A percentile compares a stretch with the other conserved stretches of the same genome.
Evolutionary conservation across 2,113 vertebrate species (phyloP).

Genomic region (Danionella cerebrum): DNA sequence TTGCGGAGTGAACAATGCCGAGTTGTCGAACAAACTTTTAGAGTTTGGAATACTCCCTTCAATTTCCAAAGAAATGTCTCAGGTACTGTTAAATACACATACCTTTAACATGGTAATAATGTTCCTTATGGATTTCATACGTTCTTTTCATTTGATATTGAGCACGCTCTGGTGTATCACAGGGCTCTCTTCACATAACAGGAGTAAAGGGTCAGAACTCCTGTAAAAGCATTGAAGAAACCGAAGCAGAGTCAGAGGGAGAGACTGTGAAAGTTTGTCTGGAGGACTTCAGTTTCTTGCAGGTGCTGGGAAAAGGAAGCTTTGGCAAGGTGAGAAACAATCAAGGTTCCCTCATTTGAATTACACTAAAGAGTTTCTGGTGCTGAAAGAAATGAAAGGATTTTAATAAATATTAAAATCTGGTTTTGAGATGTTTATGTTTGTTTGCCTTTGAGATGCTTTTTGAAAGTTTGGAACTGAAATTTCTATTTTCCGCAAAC

Average conservation of each 20-base stretch:
- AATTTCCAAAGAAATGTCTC: conserved; percentile 59
- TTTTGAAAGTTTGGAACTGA: too few relatives aligned
- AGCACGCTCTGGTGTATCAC: not conserved
- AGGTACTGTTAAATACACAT: conserved; percentile 51
- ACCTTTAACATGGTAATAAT: too few relatives aligned
- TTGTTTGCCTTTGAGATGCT: too few relatives aligned
- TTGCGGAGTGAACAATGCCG: conserved; percentile 87
- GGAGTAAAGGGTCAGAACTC: conserved; percentile 26
- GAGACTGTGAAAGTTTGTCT: conserved; percentile 63
- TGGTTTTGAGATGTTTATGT: too few relatives aligned
- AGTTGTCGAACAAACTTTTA: conserved; percentile 82
- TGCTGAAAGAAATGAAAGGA: too few relatives aligned
- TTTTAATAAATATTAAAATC: too few relatives aligned
- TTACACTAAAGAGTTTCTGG: too few relatives aligned
- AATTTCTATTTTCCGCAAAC: too few relatives aligned
- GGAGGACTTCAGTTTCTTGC: conserved; percentile 83
- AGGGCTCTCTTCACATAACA: not conserved
- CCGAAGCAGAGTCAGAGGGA: not conserved
- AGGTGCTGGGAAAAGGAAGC: conserved; percentile 93
- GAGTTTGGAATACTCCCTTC: conserved; percentile 89
- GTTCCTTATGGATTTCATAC: not conserved
- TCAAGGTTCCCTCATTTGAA: not conserved
- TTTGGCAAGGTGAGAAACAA: conserved; percentile 86
- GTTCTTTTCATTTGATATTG: not conserved
- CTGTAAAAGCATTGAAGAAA: conserved; percentile 43